phyloP scores from a whole-genome alignment of 1,140 invertebrate genomes.

The Drosophila novamexicana region DNA sequence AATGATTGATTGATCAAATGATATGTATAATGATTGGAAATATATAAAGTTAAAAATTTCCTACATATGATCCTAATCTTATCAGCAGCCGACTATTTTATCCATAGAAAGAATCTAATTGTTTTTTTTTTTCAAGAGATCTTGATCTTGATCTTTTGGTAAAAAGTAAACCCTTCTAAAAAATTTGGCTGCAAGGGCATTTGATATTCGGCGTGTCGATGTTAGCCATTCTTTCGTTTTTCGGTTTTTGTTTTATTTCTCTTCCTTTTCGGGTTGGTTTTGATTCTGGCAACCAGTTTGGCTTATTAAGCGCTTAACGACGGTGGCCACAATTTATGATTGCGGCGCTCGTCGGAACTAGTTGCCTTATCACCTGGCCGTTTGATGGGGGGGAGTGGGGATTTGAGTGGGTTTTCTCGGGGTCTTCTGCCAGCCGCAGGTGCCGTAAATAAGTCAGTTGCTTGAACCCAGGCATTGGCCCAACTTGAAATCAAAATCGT shows the following conservation, averaged over 20 bases:
- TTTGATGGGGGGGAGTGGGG: conserved; percentile 32
- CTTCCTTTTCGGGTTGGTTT: conserved; percentile 10
- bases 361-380: conserved; percentile 66
- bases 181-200: too few relatives aligned
- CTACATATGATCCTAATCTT: too few relatives aligned
- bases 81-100: too few relatives aligned
- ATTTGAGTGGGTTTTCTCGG: conserved; percentile 1
- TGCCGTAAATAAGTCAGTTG: conserved; percentile 3
- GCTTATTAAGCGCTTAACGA: conserved; percentile 53
- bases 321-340: conserved; percentile 41
- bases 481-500: conserved; percentile 6
- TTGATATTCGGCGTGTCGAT: too few relatives aligned
- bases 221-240: too few relatives aligned
- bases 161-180: too few relatives aligned
- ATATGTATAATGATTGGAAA: too few relatives aligned
- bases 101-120: too few relatives aligned
- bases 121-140: too few relatives aligned
- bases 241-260: not conserved
- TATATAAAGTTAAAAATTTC: too few relatives aligned
- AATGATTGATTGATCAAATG: too few relatives aligned
- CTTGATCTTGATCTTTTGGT: too few relatives aligned
- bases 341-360: conserved; percentile 51
- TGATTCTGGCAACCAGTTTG: conserved; percentile 37
- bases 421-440: not conserved
- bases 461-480: conserved; percentile 3